Evolutionary conservation across 2,797 vertebrate genomes (phyloP).

Genomic region (Antennarius maculatus): DNA sequence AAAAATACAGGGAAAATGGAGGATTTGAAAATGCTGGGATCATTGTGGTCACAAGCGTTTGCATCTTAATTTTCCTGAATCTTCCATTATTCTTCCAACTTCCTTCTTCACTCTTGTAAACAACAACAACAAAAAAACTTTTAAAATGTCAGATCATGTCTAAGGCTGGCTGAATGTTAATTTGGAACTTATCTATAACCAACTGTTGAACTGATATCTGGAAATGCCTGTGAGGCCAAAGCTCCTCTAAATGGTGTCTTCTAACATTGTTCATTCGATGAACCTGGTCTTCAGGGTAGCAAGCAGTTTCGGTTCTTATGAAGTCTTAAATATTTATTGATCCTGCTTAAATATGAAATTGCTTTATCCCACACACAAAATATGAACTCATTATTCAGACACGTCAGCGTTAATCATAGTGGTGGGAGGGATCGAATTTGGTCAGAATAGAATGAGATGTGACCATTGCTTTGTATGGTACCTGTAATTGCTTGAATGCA

Average conservation of each 20-base stretch:
- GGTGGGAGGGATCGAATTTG: slow-evolving; percentile 9
- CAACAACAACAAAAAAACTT: slow-evolving; percentile 1
- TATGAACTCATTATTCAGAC: slow-evolving; percentile 56
- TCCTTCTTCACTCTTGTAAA: neutral
- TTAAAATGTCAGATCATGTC: neutral
- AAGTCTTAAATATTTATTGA: slow-evolving; percentile 24
- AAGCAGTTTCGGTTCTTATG: slow-evolving; percentile 27
- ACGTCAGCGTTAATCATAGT: slow-evolving; percentile 21
- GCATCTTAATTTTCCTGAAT: slow-evolving; percentile 11
- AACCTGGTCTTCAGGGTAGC: slow-evolving; percentile 55
- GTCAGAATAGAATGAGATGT: slow-evolving; percentile 19
- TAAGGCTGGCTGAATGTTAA: neutral
- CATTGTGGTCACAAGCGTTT: neutral
- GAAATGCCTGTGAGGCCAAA: neutral
- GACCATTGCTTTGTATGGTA: slow-evolving; percentile 21
- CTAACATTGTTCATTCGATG: slow-evolving; percentile 39
- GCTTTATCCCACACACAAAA: slow-evolving; percentile 43
- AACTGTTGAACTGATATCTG: neutral
- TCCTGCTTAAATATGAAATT: slow-evolving; percentile 31
- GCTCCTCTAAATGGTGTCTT: neutral
- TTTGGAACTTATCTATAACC: neutral
- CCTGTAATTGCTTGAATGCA: slow-evolving; percentile 28
- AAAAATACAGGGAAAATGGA: neutral
- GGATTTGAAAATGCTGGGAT: slow-evolving; percentile 12
- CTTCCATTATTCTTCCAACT: neutral